Evolutionary conservation across 2,888 invertebrate species (phyloP), one percentile per base, ranked within the genome.

Genomic region (Mystacides longicornis): DNA sequence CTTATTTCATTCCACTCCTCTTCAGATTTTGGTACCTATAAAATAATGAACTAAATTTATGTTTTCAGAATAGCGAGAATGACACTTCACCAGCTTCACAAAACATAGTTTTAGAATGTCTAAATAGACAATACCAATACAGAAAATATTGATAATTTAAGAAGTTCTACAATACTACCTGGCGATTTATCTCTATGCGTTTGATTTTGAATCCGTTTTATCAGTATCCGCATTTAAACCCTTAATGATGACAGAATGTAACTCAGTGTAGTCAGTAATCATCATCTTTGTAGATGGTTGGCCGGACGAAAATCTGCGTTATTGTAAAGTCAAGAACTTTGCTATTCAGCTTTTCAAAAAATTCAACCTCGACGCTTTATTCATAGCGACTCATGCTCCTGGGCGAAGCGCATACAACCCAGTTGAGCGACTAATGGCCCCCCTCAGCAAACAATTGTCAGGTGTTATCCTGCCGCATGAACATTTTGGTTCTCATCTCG

Each of bases 371-470:
- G 43, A 67, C 59, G 65, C 62, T n/a, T 27, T 66, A 18, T 67
- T 62, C 54, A 49, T 64, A n/a, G 62, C 62, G 16, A 67, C 65
- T 9, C 67, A 66, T 61, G 67, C 68, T 42, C 69, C 70, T 47
- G 67, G 68, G 3, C 62, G 68, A 55, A 66, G 65, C 59, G 65
- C 66, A 5, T 68, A 63, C 48, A 71, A 69, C 58, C 63, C 61
- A 52, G 67, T 68, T 1, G 66, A 69, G 57, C 37, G 67, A 19
- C 51, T 68, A 54, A 67, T 70, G 66, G 68, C 68, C 47, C 67
- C 68, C 19, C 57, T 70, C 5, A 67, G 66, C 50, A 54, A 62
- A 27, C 62, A 68, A 55, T 60, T 71, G 16, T 31, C 65, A 31
- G 65, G 66, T 22, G 43, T 67, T 5, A 64, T 69, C 49, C 60